Base-by-base conservation (phyloP, 2,113 vertebrate species). In the Osmerus eperlanus region DNA sequence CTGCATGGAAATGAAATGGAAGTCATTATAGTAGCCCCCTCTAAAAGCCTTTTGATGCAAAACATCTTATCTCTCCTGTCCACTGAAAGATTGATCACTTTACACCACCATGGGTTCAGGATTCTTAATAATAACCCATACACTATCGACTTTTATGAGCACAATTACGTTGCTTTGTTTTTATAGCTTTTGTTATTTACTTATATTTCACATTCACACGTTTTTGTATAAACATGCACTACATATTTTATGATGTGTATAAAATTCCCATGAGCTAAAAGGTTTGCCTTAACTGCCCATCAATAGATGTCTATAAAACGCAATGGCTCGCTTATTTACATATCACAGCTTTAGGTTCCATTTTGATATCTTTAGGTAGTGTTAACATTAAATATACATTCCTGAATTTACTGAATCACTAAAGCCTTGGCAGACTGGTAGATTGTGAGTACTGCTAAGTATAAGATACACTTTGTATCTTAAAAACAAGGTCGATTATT, bases 201-300 rank as follows among this genome's bases (percentile, higher is more conserved):
- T 21, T 84, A 58, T 63, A 53, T 65, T 52, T 41, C 58, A 65
- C 29, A 51, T 55, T 28, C 65, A n/a, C 70, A 56, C 63, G 65
- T 67, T 68, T 61, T 67, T 69, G 54, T 74, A 72, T 78, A 68
- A 76, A 72, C 72, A 74, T 76, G 55, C 28, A 69, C 74, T 47
- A 64, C 66, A 56, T 65, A 25, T 68, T 81, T 78, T 73, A 71
- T 71, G 74, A 74, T 62, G 25, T n/a, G 18, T 51, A 60, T 77
- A 73, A 77, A 72, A 67, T 55, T 61, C 58, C 74, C 41, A 75
- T 68, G 63, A 73, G 53, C 36, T 51, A 55, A 71, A 78, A 76
- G 32, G 64, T 67, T 12, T 70, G 47, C n/a, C 72, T 56, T 72
- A 64, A 71, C 54, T 25, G 41, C 19, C 21, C 54, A 69, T 68